These are phyloP conservation scores for Drymodes brunneopygia DNA, from an alignment of 2,113 vertebrate species.

Conservation along the genomic window DNA sequence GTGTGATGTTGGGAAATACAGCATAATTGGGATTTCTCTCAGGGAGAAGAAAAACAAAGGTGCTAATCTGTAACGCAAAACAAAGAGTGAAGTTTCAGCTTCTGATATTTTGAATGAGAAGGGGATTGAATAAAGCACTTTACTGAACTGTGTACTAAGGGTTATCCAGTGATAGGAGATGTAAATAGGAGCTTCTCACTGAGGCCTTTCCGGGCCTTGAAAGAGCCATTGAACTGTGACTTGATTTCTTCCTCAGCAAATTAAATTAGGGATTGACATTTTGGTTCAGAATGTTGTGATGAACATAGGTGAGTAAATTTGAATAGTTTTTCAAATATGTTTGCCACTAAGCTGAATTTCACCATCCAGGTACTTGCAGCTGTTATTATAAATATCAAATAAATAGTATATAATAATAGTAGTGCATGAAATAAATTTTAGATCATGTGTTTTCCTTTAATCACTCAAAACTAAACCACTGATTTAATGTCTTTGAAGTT, in stretches of 20 bases:
- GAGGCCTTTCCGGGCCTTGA: neutral
- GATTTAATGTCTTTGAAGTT: neutral
- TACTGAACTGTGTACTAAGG: neutral
- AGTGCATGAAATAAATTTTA: neutral
- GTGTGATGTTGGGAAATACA: neutral
- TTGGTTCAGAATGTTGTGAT: neutral
- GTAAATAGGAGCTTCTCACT: neutral
- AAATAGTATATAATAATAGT: too few relatives aligned
- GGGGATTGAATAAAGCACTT: neutral
- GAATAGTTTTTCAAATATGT: neutral
- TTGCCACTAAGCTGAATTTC: neutral
- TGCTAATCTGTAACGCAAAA: neutral
- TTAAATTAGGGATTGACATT: neutral
- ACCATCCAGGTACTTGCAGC: neutral
- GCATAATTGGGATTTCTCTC: neutral
- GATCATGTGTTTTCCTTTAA: neutral
- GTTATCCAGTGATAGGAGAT: neutral
- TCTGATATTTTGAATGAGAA: neutral
- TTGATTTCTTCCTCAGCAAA: conserved; percentile 1
- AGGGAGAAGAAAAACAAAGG: neutral
- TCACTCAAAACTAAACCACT: neutral
- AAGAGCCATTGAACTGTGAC: neutral
- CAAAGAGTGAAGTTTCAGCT: neutral
- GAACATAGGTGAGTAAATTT: neutral
- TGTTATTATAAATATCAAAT: too few relatives aligned